Percentiles rank a stretch among this genome's conserved stretches.
These are phyloP conservation scores for Mustela lutreola DNA, from an alignment of 2,113 vertebrate species.

Conservation along the genomic window DNA sequence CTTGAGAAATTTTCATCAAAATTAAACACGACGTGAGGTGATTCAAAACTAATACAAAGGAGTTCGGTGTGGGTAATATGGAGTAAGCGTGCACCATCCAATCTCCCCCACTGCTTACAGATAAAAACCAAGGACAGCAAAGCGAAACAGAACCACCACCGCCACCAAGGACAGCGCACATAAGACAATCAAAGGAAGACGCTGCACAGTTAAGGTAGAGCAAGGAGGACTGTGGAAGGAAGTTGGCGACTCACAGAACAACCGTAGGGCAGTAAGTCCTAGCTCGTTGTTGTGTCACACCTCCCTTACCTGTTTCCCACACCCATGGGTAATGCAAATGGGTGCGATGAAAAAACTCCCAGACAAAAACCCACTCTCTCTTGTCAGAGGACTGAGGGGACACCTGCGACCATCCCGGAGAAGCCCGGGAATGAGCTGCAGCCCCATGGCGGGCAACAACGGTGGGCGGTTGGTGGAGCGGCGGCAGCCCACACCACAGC, in stretches of 20 bases:
- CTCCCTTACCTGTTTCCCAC: background rate
- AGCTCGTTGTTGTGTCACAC: background rate
- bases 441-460: fast-evolving
- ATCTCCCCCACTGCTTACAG: background rate
- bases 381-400: no score
- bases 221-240: background rate
- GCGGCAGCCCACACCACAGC: background rate
- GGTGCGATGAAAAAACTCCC: background rate
- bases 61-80: background rate
- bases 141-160: background rate
- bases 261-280: fast-evolving
- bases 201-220: background rate
- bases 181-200: background rate
- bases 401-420: no score
- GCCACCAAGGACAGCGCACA: background rate
- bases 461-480: no score
- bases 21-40: background rate
- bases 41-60: background rate
- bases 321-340: background rate
- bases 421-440: background rate
- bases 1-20: background rate
- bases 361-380: background rate
- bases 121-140: background rate
- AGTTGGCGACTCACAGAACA: background rate
- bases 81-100: background rate